Base-by-base conservation (phyloP, 2,888 invertebrate genomes). In the Erpobdella octoculata region DNA sequence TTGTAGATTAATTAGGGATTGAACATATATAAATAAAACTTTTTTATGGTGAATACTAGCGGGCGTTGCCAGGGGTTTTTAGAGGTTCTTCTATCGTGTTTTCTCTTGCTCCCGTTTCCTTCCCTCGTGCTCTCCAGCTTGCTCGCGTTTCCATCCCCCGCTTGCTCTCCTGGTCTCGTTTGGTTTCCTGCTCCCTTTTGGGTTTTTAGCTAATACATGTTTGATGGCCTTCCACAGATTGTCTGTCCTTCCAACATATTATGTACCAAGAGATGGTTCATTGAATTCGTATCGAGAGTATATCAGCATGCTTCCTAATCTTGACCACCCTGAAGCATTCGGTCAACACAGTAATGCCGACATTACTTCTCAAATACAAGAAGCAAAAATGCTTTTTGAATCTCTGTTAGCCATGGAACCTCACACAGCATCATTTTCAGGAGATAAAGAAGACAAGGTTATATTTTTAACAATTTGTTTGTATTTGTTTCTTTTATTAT, bases 321-420 rank as follows among this genome's bases (percentile, higher is more conserved):
- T 88, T 71, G 93, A 93, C 82, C 88, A 89, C 76, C 92, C 93
- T 0, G 92, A 92, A 85, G 90, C 89, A 0, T 90, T 93, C 78
- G 93, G 93, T 0, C 92, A 93, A 80, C 92, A 93, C 83, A 88
- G 90, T 1, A 92, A 93, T 78, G 92, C 92, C 0, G 93, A 93
- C 81, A 91, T 93, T 75, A 88, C 91, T 4, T 91, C 91, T 0
- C 87, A 91, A 61, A 91, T 92, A 58, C 89, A 89, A 79, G 92
- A 92, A 79, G 89, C 91, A 0, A 83, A 89, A 74, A 86, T 87
- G 72, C 86, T 92, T 81, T 91, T 91, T 79, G 88, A 89, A 70
- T 91, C 91, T 0, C 83, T 93, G 53, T 88, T 91, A 81, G 88
- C 89, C 0, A 86, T 93, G 76, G 89, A 91, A 77, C 88, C 89